Evolutionary conservation across 2,113 vertebrate species (phyloP), one percentile per base, ranked within the genome.

Genomic region (Orthochromis malagaraziensis): DNA sequence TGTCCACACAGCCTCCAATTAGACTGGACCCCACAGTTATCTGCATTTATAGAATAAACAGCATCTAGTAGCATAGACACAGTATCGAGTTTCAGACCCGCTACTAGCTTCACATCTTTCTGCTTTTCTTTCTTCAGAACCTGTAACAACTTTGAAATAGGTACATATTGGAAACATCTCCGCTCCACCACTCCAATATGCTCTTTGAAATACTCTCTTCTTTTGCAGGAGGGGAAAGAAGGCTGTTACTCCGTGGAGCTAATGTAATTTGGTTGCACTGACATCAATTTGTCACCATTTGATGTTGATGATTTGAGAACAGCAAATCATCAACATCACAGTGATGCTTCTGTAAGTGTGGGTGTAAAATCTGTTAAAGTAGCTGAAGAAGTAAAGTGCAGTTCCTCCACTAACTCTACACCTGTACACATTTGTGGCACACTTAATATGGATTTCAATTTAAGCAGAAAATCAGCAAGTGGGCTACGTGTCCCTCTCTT

Each of bases 331-430:
- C 79, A 65, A 86, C 16, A 17, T 86, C 33, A 83, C 21, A 88
- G 60, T 81, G 84, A 26, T 85, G 83, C 26, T 77, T 89, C 8
- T 38, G 65, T 35, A 91, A 88, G 17, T 86, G 85, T 14, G 84
- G 82, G 51, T 88, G 65, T 79, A 91, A 83, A 86, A 88, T 75
- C n/a, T 88, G 81, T 90, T 4, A 91, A 19, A 33, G 86, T 24
- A 12, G 84, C 31, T 29, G 9, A 19, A 33, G 11, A 60, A 14
- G 9, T 82, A 47, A 82, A 60, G 13, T 63, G 14, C 26, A 82
- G n/a, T 12, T 63, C 80, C 45, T 82, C 38, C 40, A 21, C 40
- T 6, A 21, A 26, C 80, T 82, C 80, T 45, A 58, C 57, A 58
- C 21, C 5, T 13, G 45, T 14, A 47, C 38, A 47, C 55, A 17